Conservation (phyloP, 92 coral and sea anemone genomes). For the Phenganax marumi region DNA sequence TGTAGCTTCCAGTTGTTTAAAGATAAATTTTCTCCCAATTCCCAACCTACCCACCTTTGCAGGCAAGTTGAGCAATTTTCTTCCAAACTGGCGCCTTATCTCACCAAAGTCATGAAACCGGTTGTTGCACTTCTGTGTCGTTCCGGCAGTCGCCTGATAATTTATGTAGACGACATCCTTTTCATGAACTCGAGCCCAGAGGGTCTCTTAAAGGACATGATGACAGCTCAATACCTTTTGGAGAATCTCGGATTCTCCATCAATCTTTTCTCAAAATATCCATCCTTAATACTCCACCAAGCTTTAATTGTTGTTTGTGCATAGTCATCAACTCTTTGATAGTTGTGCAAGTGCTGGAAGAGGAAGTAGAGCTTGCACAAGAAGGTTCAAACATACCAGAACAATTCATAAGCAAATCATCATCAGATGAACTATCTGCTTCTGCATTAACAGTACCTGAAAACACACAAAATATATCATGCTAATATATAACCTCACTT, state of each 20-base stretch:
- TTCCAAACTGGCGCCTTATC: not conserved
- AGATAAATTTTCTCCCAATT: not conserved
- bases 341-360: too few species aligned
- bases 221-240: conserved; percentile 1
- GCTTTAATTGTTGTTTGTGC: too few species aligned
- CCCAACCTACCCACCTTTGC: not conserved
- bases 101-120: conserved; percentile 27
- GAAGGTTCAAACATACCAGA: too few species aligned
- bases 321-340: too few species aligned
- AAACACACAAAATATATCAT: too few species aligned
- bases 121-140: not conserved
- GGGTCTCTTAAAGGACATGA: not conserved
- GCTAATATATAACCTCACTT: too few species aligned
- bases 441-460: too few species aligned
- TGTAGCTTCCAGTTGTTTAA: not conserved
- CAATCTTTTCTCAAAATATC: not conserved
- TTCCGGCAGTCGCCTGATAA: not conserved
- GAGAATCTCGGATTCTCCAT: not conserved
- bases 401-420: too few species aligned
- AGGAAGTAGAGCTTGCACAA: too few species aligned
- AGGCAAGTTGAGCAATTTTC: not conserved
- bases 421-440: too few species aligned
- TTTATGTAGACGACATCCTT: not conserved
- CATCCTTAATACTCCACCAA: too few species aligned
- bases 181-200: not conserved